Base-by-base conservation (phyloP, 1,140 invertebrate species). In the Monomorium pharaonis region DNA sequence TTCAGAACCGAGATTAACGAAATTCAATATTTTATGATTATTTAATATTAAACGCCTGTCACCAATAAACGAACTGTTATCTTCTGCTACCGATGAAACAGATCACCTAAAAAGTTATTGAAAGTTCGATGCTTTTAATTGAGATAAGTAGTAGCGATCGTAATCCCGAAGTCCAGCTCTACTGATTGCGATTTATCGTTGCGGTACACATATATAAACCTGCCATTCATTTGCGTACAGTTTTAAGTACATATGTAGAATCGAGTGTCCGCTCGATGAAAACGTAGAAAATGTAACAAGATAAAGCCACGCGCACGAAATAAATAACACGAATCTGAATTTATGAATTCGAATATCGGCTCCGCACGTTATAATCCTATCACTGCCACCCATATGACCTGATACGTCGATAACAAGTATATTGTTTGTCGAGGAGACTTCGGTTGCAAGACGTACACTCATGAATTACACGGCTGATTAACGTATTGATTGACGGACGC, bases 351-450 rank as follows among this genome's bases (percentile, higher is more conserved):
- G 47, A 58, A 83, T 83, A 83, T 83, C 33, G 51, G 67, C 54
- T 58, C 24, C 27, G n/a, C n/a, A 27, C 54, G 67, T 33, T 44
- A 74, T 83, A 83, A 83, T 83, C n/a, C 67, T 44, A 83, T 83
- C 51, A 72, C 18, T 14, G 18, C n/a, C 16, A 14, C 24, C 62
- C 37, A n/a, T 44, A 58, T 78, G 44, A 60, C 16, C 21, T 9
- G 49, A 58, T 58, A 74, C 54, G 16, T 30, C 65, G 78, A 83
- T 83, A 83, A 83, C 67, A 69, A 83, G 67, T 83, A 47, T 44
- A 83, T 83, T 74, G 67, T 83, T 83, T 83, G 47, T 58, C n/a
- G 37, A 24, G 21, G 21, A 21, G 18, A 72, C 18, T 33, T 24
- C 24, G 6, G 16, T 56, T 72, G 37, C 51, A 81, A 70, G 63